phyloP scores from a whole-genome alignment of 2,113 vertebrate species.

The Nicator chloris region DNA sequence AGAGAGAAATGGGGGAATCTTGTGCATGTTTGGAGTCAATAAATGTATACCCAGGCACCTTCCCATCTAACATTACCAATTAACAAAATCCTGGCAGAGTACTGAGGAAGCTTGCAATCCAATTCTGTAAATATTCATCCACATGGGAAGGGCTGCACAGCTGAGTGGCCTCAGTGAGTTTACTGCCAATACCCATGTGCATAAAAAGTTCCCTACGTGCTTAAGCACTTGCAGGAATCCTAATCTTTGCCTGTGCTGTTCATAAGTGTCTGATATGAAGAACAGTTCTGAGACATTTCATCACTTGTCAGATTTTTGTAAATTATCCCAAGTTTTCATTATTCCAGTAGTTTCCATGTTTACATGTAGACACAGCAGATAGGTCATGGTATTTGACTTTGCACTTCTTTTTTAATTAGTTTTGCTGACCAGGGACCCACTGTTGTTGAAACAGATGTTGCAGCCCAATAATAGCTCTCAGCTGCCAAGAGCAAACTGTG shows the following conservation, averaged over 20 bases:
- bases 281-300: slow-evolving; percentile 62
- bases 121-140: background rate
- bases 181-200: background rate
- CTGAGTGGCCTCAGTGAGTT: background rate
- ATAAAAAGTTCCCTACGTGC: background rate
- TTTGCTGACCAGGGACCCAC: slow-evolving; percentile 67
- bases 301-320: slow-evolving; percentile 62
- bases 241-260: background rate
- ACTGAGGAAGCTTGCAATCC: background rate
- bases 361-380: slow-evolving; percentile 32
- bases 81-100: slow-evolving; percentile 1
- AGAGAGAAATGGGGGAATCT: slow-evolving; percentile 6
- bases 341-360: slow-evolving; percentile 60
- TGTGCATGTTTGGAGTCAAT: background rate
- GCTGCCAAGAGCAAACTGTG: slow-evolving; percentile 65
- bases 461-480: slow-evolving; percentile 73
- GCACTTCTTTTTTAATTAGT: slow-evolving; percentile 71
- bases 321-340: slow-evolving; percentile 63
- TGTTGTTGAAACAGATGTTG: slow-evolving; percentile 76
- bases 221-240: background rate
- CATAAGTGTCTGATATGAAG: slow-evolving; percentile 23
- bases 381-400: slow-evolving; percentile 67
- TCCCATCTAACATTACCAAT: slow-evolving; percentile 39
- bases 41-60: background rate
- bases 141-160: background rate